Evolutionary conservation across 2,888 invertebrate species (phyloP).

Genomic region (Tinea semifulvella): DNA sequence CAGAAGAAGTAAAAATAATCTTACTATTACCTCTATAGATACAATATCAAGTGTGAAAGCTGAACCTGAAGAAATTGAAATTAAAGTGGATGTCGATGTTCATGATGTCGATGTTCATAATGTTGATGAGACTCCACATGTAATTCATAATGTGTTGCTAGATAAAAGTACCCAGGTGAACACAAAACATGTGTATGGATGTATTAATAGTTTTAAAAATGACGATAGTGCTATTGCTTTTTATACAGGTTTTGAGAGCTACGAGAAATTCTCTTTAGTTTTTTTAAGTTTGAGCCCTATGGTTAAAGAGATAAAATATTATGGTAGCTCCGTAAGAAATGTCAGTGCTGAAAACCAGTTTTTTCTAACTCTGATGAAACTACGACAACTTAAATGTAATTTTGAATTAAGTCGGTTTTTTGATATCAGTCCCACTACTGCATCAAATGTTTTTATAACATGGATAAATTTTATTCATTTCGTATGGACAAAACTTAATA

Average conservation of each 20-base stretch:
- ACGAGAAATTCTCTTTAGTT: neutral
- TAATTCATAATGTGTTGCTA: neutral
- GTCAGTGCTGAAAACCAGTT: neutral
- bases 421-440: neutral
- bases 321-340: neutral
- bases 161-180: neutral
- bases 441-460: conserved; percentile 1
- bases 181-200: neutral
- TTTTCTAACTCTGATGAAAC: conserved; percentile 1
- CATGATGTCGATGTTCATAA: too few species aligned
- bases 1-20: neutral
- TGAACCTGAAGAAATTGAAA: neutral
- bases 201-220: neutral
- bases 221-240: neutral
- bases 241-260: conserved; percentile 3
- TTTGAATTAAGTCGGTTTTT: conserved; percentile 3
- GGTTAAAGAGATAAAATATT: neutral
- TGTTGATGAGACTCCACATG: too few species aligned
- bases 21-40: neutral
- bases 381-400: neutral
- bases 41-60: neutral
- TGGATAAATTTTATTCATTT: conserved; percentile 1
- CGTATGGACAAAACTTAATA: conserved; percentile 2
- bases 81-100: too few species aligned
- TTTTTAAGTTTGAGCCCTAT: neutral